Evolutionary conservation across 2,113 vertebrate species (phyloP).

Genomic region (Saccopteryx bilineata): DNA sequence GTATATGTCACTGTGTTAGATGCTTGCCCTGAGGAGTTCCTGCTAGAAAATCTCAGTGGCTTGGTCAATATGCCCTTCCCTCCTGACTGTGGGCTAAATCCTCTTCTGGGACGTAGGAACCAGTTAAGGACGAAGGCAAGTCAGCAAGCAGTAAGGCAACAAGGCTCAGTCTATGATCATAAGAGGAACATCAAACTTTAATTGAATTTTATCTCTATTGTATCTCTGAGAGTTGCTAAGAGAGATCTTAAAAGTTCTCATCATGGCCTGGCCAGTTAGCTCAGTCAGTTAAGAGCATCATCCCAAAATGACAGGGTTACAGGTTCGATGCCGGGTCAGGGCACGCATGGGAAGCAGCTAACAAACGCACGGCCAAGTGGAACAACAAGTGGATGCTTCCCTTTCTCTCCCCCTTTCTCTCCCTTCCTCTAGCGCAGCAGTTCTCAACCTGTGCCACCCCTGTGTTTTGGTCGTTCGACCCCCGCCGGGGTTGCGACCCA

Average conservation of each 20-base stretch:
- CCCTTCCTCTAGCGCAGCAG: too few species aligned
- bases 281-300: too few species aligned
- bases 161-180: neutral
- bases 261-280: neutral
- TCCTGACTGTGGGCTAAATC: neutral
- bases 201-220: neutral
- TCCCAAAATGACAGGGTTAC: too few species aligned
- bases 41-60: neutral
- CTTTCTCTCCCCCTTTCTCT: too few species aligned
- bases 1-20: neutral
- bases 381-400: too few species aligned
- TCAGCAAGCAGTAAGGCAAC: neutral
- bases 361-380: too few species aligned
- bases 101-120: neutral
- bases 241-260: neutral
- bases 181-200: neutral
- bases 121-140: neutral
- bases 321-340: too few species aligned
- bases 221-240: neutral
- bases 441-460: too few species aligned
- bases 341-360: too few species aligned
- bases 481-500: too few species aligned
- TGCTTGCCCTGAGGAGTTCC: neutral
- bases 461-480: too few species aligned
- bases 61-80: neutral